Evolutionary conservation across 2,888 invertebrate genomes (phyloP), one percentile per base, ranked within the genome.

Genomic region (Syrphus vitripennis): DNA sequence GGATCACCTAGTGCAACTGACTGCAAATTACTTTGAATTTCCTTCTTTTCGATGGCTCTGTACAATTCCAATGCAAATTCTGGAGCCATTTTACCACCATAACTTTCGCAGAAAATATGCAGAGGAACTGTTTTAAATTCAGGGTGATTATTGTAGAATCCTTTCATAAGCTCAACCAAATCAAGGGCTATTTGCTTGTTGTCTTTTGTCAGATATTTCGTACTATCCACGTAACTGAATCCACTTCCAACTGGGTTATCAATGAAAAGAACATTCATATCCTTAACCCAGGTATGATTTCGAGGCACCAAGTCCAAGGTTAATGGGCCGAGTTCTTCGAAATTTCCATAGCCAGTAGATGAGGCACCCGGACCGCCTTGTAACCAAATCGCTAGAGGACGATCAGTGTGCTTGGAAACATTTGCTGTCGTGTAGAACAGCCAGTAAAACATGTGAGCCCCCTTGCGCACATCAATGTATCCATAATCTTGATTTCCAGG

Each of bases 181-280:
- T 98, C 98, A 40, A 92, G 88, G 0, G 97, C 97, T 72, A 96
- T 95, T 91, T 95, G 93, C 5, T 92, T 92, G 87, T 96, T 95
- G 40, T 93, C 94, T 9, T 90, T 94, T 0, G 95, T 93, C 16
- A 93, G 93, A 12, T 93, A 93, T 4, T 90, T 87, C 0, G 89
- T 88, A 9, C 93, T 91, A 12, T 96, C 95, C 0, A 95, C 96
- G 90, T 96, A 97, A 90, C 98, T 97, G 92, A 94, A 98, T 0
- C 98, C 98, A 7, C 96, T 94, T 12, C 98, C 98, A 1, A 98
- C 97, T 2, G 98, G 98, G 92, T 97, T 98, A 90, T 98, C 98
- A 70, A 98, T 94, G 90, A 97, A 98, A 14, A 98, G 92, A 0
- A 98, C 94, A 91, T 97, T 98, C 91, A 96, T 96, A 87, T 95